phyloP scores from a whole-genome alignment of 2,888 invertebrate species.

The Hydrotaea diabolus region DNA sequence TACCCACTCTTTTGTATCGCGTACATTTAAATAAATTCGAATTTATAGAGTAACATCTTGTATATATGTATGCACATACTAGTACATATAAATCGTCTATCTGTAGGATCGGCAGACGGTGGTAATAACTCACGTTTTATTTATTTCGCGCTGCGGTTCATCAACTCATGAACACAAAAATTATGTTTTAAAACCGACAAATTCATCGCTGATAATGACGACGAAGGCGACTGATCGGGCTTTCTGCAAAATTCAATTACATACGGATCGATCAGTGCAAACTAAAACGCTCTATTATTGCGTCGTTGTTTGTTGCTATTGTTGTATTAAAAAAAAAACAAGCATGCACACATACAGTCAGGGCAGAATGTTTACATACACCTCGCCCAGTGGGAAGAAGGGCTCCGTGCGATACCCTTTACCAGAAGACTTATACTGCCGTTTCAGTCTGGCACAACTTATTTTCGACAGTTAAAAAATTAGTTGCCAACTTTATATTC shows the following conservation, averaged over 20 bases:
- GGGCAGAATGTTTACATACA: too few relatives aligned
- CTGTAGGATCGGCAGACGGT: neutral
- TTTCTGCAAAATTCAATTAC: neutral
- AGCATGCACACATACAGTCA: neutral
- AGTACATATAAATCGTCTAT: neutral
- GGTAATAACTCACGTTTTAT: neutral
- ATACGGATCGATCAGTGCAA: neutral
- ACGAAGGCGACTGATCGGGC: neutral
- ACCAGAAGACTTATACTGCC: too few relatives aligned
- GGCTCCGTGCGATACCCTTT: too few relatives aligned
- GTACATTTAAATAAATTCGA: neutral
- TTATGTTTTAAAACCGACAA: neutral
- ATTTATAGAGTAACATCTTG: neutral
- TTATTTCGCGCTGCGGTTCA: neutral
- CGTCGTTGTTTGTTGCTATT: slow-evolving; percentile 18
- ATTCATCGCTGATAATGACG: neutral
- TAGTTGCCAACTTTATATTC: too few relatives aligned
- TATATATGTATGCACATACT: neutral
- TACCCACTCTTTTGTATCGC: slow-evolving; percentile 19
- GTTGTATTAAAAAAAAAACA: too few relatives aligned
- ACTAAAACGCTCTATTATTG: neutral
- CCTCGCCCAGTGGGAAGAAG: too few relatives aligned
- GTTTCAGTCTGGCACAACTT: too few relatives aligned
- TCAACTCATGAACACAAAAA: neutral
- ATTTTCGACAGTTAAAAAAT: too few relatives aligned